These are phyloP conservation scores for Boulengeromyrus knoepffleri DNA, from an alignment of 2,113 vertebrate genomes.

Conservation along the genomic window DNA sequence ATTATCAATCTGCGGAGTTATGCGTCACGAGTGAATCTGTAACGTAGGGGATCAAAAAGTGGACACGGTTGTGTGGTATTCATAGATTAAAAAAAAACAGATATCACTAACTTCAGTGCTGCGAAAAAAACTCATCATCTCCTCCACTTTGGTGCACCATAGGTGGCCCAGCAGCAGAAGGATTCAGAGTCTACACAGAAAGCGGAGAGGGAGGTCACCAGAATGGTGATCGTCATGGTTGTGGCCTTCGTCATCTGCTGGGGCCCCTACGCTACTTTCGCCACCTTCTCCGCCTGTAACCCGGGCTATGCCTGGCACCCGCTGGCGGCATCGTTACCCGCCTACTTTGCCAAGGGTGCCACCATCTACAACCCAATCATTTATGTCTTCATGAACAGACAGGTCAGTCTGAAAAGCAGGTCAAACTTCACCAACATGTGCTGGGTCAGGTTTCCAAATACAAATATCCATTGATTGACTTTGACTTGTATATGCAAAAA, in stretches of 20 bases:
- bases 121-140: not conserved
- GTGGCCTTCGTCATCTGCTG: constrained; percentile 67
- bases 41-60: not conserved
- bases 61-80: not conserved
- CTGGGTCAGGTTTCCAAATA: not conserved
- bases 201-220: constrained; percentile 77
- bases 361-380: constrained; percentile 86
- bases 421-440: not conserved
- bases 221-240: constrained; percentile 83
- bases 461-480: not conserved
- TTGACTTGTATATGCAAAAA: not conserved
- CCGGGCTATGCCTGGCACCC: constrained; percentile 80
- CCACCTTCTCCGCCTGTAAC: constrained; percentile 69
- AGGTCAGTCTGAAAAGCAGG: constrained; percentile 53
- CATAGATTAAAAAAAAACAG: not conserved
- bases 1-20: not conserved
- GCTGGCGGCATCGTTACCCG: constrained; percentile 69
- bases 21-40: not conserved
- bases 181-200: constrained; percentile 86
- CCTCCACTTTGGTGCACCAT: not conserved
- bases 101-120: not conserved
- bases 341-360: constrained; percentile 84
- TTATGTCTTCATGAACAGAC: constrained; percentile 86
- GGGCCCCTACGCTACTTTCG: constrained; percentile 76
- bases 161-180: constrained; percentile 72